phyloP scores from a whole-genome alignment of 2,888 invertebrate genomes.

The Drosophila ochracea region DNA sequence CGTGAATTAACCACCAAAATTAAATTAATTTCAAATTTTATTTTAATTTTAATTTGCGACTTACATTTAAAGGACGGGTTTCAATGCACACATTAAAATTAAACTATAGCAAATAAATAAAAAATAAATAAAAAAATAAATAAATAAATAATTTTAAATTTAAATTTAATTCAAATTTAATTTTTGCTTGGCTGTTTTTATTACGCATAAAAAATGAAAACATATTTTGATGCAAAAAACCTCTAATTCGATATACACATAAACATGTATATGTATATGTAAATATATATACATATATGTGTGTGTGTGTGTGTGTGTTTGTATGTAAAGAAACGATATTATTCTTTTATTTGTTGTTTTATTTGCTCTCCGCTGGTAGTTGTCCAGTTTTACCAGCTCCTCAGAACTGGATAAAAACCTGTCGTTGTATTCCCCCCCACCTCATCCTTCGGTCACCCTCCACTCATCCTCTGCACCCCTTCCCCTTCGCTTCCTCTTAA shows the following conservation, averaged over 20 bases:
- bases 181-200: neutral
- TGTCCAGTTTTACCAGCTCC: constrained; percentile 61
- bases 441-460: neutral
- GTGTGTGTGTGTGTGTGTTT: neutral
- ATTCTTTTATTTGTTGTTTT: constrained; percentile 26
- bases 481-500: constrained; percentile 1
- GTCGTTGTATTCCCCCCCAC: constrained; percentile 39
- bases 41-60: neutral
- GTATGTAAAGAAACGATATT: constrained; percentile 5
- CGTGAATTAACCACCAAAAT: neutral
- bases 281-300: neutral
- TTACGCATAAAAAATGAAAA: neutral
- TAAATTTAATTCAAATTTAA: neutral
- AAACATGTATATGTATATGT: too few relatives aligned
- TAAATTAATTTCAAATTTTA: neutral
- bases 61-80: neutral
- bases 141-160: neutral
- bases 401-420: constrained; percentile 73
- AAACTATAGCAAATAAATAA: neutral
- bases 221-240: neutral
- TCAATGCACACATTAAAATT: neutral
- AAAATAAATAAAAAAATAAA: too few relatives aligned
- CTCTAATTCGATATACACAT: neutral
- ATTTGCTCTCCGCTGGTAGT: constrained; percentile 37
- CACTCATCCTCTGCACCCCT: neutral